Evolutionary conservation across 2,888 invertebrate genomes (phyloP).

Genomic region (Mantis religiosa): DNA sequence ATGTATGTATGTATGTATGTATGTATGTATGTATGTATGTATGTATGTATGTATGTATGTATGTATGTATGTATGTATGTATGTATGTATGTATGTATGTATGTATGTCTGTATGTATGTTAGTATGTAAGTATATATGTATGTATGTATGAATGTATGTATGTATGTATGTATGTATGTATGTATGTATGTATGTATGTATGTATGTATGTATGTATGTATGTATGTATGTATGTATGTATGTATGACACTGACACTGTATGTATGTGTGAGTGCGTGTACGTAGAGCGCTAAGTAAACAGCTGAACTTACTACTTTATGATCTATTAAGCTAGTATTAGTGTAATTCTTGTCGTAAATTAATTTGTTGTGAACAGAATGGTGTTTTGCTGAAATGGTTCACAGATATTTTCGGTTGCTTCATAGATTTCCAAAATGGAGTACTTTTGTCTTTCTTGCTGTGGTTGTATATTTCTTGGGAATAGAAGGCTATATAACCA

Average conservation of each 20-base stretch:
- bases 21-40: not conserved
- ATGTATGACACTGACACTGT: not conserved
- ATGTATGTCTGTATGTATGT: not conserved
- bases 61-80: not conserved
- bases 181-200: constrained; percentile 2
- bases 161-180: not conserved
- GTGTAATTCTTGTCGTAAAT: no score
- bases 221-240: constrained; percentile 2
- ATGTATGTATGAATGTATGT: not conserved
- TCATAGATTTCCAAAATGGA: no score
- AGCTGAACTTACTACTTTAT: no score
- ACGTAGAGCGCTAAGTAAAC: no score
- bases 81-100: not conserved
- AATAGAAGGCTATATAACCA: no score
- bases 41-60: not conserved
- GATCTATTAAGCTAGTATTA: no score
- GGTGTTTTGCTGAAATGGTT: no score
- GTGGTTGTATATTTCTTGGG: no score
- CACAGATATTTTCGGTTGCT: no score
- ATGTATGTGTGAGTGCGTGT: no score
- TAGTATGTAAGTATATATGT: not conserved
- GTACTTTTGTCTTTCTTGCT: no score
- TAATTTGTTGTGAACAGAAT: no score
- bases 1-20: not conserved
- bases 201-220: constrained; percentile 2